Conservation (phyloP, 2,113 vertebrate species). For the Boulengerochromis microlepis region DNA sequence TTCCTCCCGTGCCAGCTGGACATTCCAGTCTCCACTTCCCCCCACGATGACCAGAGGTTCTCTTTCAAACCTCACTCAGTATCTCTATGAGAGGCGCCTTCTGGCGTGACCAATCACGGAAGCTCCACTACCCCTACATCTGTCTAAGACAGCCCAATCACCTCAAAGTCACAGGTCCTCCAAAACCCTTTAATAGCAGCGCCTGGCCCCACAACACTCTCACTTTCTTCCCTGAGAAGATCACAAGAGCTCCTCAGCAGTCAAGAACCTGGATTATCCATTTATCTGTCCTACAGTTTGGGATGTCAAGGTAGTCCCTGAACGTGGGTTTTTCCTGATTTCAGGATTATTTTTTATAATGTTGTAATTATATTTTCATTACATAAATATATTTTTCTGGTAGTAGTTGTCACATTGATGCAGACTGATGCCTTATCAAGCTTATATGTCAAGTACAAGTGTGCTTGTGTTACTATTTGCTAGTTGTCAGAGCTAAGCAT, state of each 20-base stretch:
- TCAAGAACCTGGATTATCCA: not conserved
- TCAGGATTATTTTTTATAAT: not conserved
- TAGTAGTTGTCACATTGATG: not conserved
- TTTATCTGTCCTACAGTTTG: not conserved
- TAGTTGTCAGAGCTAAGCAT: not conserved
- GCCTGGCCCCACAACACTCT: not conserved
- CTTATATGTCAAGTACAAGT: not conserved
- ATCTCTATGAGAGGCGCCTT: not conserved
- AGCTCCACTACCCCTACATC: not conserved
- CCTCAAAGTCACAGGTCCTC: not conserved
- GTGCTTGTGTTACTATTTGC: not conserved
- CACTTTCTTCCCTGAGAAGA: not conserved
- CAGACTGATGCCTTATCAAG: not conserved
- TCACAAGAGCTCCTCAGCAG: not conserved
- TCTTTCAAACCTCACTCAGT: not conserved
- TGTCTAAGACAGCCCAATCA: not conserved
- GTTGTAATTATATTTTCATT: not conserved
- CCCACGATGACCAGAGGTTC: conserved; percentile 7
- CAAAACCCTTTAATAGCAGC: not conserved
- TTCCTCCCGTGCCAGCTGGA: conserved; percentile 47
- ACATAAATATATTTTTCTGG: not conserved
- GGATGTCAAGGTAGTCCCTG: not conserved
- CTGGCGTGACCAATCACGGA: not conserved
- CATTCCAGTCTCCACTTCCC: conserved; percentile 39
- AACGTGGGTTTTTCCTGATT: not conserved